phyloP scores from a whole-genome alignment of 1,140 invertebrate genomes.

The Drosophila insularis region DNA sequence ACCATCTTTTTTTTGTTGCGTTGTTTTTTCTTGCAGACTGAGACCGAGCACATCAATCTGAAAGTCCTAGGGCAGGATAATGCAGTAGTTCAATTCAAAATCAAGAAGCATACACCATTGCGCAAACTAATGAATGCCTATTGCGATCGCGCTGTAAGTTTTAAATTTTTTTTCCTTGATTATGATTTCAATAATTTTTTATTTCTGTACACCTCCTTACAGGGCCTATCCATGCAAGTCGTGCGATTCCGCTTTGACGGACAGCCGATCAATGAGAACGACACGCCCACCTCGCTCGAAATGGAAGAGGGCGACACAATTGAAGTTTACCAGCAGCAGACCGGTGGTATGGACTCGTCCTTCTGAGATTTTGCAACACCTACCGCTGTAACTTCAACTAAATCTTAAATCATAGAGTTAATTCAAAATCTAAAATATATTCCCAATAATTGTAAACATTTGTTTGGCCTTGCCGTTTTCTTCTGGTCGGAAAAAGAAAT shows the following conservation, averaged over 20 bases:
- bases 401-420: background rate
- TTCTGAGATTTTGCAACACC: background rate
- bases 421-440: constrained; percentile 4
- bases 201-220: background rate
- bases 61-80: constrained; percentile 97
- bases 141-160: constrained; percentile 89
- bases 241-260: constrained; percentile 96
- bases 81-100: constrained; percentile 97
- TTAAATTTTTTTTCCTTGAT: background rate
- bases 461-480: background rate
- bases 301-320: constrained; percentile 98
- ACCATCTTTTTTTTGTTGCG: too few species aligned
- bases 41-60: constrained; percentile 94
- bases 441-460: constrained; percentile 1
- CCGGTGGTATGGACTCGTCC: constrained; percentile 85
- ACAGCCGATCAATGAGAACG: constrained; percentile 94
- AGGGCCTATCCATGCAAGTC: constrained; percentile 90
- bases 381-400: background rate
- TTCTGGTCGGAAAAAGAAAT: background rate
- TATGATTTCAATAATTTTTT: background rate
- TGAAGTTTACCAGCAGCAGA: constrained; percentile 97
- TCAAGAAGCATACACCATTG: constrained; percentile 96
- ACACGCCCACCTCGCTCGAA: constrained; percentile 93
- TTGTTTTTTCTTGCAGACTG: constrained; percentile 67
- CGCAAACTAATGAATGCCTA: constrained; percentile 97